These are phyloP conservation scores for Amblyornis subalaris DNA, from an alignment of 2,113 vertebrate genomes.

Conservation along the genomic window DNA sequence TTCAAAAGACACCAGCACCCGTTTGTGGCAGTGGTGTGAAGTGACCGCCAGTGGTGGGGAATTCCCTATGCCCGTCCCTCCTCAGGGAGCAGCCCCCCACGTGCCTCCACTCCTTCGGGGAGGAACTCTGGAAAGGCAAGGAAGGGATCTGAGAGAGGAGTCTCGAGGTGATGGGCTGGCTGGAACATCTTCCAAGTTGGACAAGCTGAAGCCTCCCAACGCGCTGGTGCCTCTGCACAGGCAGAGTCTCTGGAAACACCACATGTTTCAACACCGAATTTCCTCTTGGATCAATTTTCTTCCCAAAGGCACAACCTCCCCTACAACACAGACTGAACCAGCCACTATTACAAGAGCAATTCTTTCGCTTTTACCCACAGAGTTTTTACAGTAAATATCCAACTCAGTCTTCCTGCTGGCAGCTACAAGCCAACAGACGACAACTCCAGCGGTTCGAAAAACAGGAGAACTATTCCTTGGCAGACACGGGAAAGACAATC, in stretches of 20 bases:
- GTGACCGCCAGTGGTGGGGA: rapidly evolving
- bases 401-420: neutral
- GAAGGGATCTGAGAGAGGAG: neutral
- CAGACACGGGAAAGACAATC: neutral
- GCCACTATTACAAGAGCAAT: neutral
- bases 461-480: neutral
- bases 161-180: rapidly evolving
- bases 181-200: neutral
- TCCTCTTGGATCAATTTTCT: neutral
- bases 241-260: neutral
- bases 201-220: neutral
- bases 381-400: neutral
- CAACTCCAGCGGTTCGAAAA: neutral
- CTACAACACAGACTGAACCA: neutral
- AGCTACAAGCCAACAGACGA: neutral
- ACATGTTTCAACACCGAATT: neutral
- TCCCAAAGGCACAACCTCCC: neutral
- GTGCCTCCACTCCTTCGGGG: rapidly evolving
- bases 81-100: neutral
- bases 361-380: neutral
- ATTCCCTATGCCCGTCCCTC: rapidly evolving
- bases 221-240: neutral
- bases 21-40: rapidly evolving
- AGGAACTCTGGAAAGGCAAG: neutral
- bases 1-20: rapidly evolving